These are phyloP conservation scores for Clupea harengus DNA, from an alignment of 2,113 vertebrate genomes.

Conservation along the genomic window DNA sequence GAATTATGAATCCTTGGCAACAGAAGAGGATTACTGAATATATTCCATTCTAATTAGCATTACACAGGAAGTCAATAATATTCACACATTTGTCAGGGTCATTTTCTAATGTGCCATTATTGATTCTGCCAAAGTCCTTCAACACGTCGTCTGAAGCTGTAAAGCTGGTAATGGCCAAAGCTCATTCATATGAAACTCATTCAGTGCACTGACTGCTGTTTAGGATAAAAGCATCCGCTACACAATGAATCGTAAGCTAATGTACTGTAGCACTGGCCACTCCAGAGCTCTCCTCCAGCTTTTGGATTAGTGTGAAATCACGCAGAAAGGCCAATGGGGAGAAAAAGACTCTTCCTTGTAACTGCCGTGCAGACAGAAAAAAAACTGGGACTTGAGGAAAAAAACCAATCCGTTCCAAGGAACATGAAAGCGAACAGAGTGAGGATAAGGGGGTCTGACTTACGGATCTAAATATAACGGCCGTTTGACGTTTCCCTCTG, in stretches of 20 bases:
- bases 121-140: too few relatives aligned
- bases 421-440: slow-evolving; percentile 17
- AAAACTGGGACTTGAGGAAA: background rate
- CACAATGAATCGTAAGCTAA: background rate
- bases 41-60: background rate
- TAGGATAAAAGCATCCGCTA: background rate
- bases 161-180: background rate
- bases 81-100: background rate
- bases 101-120: background rate
- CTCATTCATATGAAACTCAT: background rate
- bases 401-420: background rate
- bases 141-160: background rate
- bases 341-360: slow-evolving; percentile 4
- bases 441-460: background rate
- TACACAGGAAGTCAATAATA: background rate
- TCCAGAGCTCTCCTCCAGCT: background rate
- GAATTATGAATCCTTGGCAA: background rate
- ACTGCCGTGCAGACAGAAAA: background rate
- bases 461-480: slow-evolving; percentile 22
- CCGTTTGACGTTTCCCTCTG: background rate
- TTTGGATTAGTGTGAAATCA: slow-evolving; percentile 17
- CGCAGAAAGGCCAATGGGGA: background rate
- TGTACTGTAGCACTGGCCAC: background rate
- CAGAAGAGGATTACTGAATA: background rate
- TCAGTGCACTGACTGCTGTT: background rate